Evolutionary conservation across 2,113 vertebrate species (phyloP).

Genomic region (Rousettus leschenaultii): DNA sequence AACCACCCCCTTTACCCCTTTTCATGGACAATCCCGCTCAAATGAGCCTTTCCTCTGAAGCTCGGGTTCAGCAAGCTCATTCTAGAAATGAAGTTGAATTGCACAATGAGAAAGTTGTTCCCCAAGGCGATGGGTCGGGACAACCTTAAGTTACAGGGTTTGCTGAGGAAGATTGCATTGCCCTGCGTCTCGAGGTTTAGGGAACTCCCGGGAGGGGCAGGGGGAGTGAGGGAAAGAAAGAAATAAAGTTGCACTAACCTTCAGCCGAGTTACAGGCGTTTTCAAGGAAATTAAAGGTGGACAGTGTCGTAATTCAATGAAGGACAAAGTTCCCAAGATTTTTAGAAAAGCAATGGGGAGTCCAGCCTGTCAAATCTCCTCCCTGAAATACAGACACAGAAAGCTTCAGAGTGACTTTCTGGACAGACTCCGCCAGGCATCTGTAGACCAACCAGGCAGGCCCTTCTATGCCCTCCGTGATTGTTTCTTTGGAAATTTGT

Average conservation of each 20-base stretch:
- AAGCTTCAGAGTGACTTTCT: constrained; percentile 43
- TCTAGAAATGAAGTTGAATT: constrained; percentile 42
- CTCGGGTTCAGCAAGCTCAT: constrained; percentile 6
- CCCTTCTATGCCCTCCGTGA: neutral
- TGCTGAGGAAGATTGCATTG: neutral
- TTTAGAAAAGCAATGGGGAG: constrained; percentile 77
- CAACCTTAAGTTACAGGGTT: constrained; percentile 20
- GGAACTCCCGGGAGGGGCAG: neutral
- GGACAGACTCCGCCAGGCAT: neutral
- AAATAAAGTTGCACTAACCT: constrained; percentile 85
- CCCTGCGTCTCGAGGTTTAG: neutral
- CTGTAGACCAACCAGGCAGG: neutral
- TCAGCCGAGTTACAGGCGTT: constrained; percentile 88
- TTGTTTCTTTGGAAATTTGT: neutral
- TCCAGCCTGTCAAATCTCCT: constrained; percentile 69
- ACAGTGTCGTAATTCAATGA: constrained; percentile 86
- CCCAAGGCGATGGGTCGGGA: neutral
- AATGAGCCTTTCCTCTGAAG: neutral
- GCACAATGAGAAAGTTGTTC: constrained; percentile 57
- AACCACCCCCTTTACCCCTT: neutral
- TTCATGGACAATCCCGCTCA: neutral
- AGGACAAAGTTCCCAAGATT: constrained; percentile 81
- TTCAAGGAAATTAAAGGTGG: constrained; percentile 89
- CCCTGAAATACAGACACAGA: constrained; percentile 79
- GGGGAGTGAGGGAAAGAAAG: neutral